Percentiles rank a stretch among this genome's conserved stretches.
phyloP scores from a whole-genome alignment of 2,797 vertebrate species.

The Scolopax rusticola region DNA sequence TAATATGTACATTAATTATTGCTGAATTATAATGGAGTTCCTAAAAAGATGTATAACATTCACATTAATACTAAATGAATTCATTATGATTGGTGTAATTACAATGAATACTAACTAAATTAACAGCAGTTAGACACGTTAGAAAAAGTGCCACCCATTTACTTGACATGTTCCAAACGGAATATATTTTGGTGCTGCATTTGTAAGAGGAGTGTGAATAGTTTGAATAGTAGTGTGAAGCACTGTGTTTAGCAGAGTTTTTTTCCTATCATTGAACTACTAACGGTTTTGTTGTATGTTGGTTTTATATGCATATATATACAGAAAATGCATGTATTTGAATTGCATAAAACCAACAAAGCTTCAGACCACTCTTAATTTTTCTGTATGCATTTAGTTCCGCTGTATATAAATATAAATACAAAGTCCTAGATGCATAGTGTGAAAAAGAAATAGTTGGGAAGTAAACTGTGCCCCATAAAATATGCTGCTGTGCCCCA shows the following conservation, averaged over 20 bases:
- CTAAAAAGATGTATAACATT: conserved; percentile 15
- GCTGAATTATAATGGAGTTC: conserved; percentile 42
- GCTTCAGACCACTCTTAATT: not conserved
- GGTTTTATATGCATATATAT: not conserved
- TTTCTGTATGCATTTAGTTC: not conserved
- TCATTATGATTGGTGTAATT: conserved; percentile 48
- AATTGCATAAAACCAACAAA: not conserved
- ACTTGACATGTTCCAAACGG: conserved; percentile 6
- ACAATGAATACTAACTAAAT: conserved; percentile 52
- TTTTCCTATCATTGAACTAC: not conserved
- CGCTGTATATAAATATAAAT: too few species aligned
- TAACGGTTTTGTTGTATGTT: not conserved
- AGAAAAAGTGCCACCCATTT: conserved; percentile 34
- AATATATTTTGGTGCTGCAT: conserved; percentile 31
- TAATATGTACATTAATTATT: conserved; percentile 56
- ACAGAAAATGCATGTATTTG: not conserved
- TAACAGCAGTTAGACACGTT: conserved; percentile 24
- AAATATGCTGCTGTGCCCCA: not conserved
- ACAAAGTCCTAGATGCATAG: not conserved
- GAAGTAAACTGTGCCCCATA: not conserved
- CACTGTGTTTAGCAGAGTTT: not conserved
- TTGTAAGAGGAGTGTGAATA: conserved; percentile 19
- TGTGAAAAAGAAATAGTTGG: not conserved
- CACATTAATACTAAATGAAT: conserved; percentile 49
- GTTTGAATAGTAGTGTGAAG: not conserved